These are phyloP conservation scores for Eublepharis macularius DNA, from an alignment of 2,113 vertebrate genomes.

Conservation along the genomic window DNA sequence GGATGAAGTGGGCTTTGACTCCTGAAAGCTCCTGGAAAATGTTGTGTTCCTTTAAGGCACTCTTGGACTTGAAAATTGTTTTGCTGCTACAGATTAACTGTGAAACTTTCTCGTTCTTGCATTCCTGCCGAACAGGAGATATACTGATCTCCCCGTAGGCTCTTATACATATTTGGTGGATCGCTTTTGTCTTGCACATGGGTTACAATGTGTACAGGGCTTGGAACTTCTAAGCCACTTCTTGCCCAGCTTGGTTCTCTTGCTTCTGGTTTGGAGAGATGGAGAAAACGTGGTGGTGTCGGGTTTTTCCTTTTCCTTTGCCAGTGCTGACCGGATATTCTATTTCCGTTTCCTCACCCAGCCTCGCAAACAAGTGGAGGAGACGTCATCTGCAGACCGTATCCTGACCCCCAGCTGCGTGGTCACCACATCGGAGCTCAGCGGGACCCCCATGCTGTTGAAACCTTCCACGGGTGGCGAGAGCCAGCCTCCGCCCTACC, in stretches of 20 bases:
- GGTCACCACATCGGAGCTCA: conserved; percentile 63
- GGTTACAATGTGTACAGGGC: too few relatives aligned
- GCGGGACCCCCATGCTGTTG: conserved; percentile 50
- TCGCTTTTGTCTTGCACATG: too few relatives aligned
- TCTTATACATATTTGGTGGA: too few relatives aligned
- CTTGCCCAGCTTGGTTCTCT: neutral
- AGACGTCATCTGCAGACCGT: conserved; percentile 73
- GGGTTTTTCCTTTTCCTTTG: neutral
- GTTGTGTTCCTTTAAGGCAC: too few relatives aligned
- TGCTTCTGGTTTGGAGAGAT: neutral
- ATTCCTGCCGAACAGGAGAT: too few relatives aligned
- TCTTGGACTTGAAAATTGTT: too few relatives aligned
- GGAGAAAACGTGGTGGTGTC: too few relatives aligned
- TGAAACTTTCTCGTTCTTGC: too few relatives aligned
- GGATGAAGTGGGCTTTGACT: too few relatives aligned
- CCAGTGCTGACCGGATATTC: neutral
- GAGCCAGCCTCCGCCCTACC: conserved; percentile 58
- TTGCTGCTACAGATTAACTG: too few relatives aligned
- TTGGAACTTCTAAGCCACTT: neutral
- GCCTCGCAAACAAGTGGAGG: conserved; percentile 82
- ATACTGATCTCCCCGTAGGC: too few relatives aligned
- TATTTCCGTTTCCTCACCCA: conserved; percentile 62
- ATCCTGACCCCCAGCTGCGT: conserved; percentile 73
- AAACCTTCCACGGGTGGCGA: conserved; percentile 14
- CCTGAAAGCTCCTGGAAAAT: too few relatives aligned